Evolutionary conservation across 2,113 vertebrate genomes (phyloP).

Genomic region (Pithys albifrons): DNA sequence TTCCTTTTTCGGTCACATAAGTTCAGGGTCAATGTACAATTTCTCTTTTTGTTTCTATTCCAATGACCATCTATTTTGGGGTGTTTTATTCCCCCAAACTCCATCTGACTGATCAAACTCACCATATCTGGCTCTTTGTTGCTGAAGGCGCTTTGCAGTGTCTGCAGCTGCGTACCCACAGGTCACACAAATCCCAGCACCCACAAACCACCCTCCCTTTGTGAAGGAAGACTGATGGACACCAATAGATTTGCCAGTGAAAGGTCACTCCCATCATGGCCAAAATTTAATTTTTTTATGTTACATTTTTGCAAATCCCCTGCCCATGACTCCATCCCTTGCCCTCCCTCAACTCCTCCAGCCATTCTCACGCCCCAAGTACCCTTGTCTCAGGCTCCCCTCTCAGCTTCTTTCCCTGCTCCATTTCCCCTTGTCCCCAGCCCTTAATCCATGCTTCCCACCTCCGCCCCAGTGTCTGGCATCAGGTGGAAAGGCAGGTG

Average conservation of each 20-base stretch:
- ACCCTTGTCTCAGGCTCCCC: not conserved
- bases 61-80: conserved; percentile 44
- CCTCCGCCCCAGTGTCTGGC: not conserved
- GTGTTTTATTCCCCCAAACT: conserved; percentile 40
- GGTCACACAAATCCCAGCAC: not conserved
- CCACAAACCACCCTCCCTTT: not conserved
- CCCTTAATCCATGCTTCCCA: not conserved
- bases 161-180: accelerated
- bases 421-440: not conserved
- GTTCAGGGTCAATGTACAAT: conserved; percentile 64
- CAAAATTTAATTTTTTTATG: not conserved
- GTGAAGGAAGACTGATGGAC: not conserved
- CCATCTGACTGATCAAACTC: not conserved
- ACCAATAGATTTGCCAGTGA: not conserved
- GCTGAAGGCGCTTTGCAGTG: not conserved
- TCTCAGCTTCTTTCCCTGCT: not conserved
- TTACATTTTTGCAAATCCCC: not conserved
- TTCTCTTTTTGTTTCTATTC: conserved; percentile 68
- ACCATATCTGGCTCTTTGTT: conserved; percentile 4
- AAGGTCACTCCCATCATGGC: not conserved
- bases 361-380: not conserved
- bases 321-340: not conserved
- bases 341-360: not conserved
- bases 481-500: not conserved
- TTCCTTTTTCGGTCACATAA: conserved; percentile 1